These are phyloP conservation scores for Pyrrhura leucotis DNA, from an alignment of 2,797 vertebrate species.

Conservation along the genomic window DNA sequence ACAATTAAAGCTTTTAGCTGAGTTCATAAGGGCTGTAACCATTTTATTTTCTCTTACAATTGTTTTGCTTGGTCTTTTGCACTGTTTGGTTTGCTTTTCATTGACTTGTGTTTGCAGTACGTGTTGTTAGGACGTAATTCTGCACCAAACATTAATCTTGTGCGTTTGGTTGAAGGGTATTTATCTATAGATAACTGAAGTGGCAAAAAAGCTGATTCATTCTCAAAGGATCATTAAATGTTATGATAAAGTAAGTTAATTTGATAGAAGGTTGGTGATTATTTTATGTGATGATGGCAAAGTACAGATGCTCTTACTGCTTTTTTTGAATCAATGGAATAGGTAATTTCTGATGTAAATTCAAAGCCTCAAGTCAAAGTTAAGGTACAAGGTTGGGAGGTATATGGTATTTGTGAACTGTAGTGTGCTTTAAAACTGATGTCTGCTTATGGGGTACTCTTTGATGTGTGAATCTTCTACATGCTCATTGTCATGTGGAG, in stretches of 20 bases:
- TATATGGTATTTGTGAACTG: not conserved
- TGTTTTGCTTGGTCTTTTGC: not conserved
- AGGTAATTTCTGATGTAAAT: not conserved
- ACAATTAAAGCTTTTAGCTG: no score
- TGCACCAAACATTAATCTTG: not conserved
- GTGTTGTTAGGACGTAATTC: not conserved
- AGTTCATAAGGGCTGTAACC: not conserved
- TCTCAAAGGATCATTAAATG: not conserved
- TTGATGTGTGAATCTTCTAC: not conserved
- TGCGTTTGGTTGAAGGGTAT: not conserved
- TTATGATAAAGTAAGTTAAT: not conserved
- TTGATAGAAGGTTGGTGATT: not conserved
- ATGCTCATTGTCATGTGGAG: not conserved
- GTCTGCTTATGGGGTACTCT: not conserved
- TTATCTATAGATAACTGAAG: accelerated
- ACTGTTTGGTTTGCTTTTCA: not conserved
- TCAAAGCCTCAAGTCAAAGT: not conserved
- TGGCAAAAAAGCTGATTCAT: accelerated
- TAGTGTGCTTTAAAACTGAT: not conserved
- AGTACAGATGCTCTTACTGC: not conserved
- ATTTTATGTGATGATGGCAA: not conserved
- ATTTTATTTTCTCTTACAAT: not conserved
- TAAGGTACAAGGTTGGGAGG: not conserved
- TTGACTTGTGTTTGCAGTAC: not conserved
- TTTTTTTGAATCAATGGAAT: not conserved